Evolutionary conservation across 2,797 vertebrate species (phyloP), one percentile per base, ranked within the genome.

Genomic region (Bovichtus variegatus): DNA sequence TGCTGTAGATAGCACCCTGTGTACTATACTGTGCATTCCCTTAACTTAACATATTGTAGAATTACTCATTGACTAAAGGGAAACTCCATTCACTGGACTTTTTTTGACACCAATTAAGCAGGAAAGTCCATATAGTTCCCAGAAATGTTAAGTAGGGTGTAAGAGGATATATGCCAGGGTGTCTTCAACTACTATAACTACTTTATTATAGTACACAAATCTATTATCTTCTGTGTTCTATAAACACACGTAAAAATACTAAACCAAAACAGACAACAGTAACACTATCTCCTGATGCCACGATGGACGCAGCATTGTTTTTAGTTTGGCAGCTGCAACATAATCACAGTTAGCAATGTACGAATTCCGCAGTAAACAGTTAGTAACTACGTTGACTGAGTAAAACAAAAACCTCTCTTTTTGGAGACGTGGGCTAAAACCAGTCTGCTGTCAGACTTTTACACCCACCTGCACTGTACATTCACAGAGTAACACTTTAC

Each of bases 91-190:
- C 3, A 19, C 21, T 82, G 82, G 78, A 81, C 58, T 80, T 84
- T 87, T 76, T 88, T 76, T 69, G 4, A 12, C 11, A 31, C 29
- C n/a, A 60, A 9, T 69, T 6, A 63, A 50, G 15, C 40, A 60
- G 88, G 82, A 81, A 90, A 85, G 55, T 69, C 86, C 88, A 46
- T 25, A 7, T 19, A 74, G 0, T 81, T 89, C 77, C 74, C 81
- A 53, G 41, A 59, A 54, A 64, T 21, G 40, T 74, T 38, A 29
- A 46, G 9, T 55, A 36, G 19, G 23, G 7, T n/a, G 2, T 9
- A 41, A 15, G 25, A 54, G 38, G 19, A 8, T 25, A 9, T 25
- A 47, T 43, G 5, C 2, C 13, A 46, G 3, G 1, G 21, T 57
- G 11, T n/a, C 4, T 27, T 60, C 3, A 40, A 15, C 9, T n/a